These are phyloP conservation scores for Pristionchus exspectatus DNA, from an alignment of 2,888 invertebrate species.

Conservation along the genomic window DNA sequence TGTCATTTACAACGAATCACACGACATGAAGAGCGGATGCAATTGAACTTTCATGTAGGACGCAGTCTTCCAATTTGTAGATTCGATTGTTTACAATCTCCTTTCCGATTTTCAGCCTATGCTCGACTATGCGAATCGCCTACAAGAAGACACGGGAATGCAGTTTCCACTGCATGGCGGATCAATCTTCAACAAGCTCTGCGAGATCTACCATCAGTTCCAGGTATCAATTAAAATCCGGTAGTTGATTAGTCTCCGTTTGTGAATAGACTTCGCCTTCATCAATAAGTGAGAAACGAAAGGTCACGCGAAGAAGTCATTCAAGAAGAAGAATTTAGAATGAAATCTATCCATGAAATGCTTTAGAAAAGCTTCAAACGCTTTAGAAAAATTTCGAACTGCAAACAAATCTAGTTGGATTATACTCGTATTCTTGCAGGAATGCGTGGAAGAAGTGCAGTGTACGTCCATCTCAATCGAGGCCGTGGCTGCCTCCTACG, in stretches of 20 bases:
- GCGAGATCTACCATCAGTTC: conserved; percentile 73
- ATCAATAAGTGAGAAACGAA: background rate
- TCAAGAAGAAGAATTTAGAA: background rate
- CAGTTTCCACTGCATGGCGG: conserved; percentile 75
- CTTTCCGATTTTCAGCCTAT: conserved; percentile 69
- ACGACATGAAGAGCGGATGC: no score
- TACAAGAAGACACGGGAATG: conserved; percentile 74
- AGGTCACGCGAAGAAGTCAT: background rate
- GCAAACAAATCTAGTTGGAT: background rate
- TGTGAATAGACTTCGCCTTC: background rate
- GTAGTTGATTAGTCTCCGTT: background rate
- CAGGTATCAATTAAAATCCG: conserved; percentile 57
- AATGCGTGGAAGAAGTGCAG: conserved; percentile 66
- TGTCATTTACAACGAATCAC: background rate
- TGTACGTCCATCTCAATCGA: conserved; percentile 75
- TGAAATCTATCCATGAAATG: background rate
- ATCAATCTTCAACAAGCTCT: conserved; percentile 73
- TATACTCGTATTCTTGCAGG: conserved; percentile 56
- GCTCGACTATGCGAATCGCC: conserved; percentile 72
- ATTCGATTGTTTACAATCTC: no score
- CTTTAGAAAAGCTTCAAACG: background rate
- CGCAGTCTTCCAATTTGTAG: no score
- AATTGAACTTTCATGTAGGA: no score
- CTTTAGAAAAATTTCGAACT: background rate
- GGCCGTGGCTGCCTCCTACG: conserved; percentile 77